Evolutionary conservation across 2,888 invertebrate genomes (phyloP), one percentile per base, ranked within the genome.

Genomic region (Tholera decimalis): DNA sequence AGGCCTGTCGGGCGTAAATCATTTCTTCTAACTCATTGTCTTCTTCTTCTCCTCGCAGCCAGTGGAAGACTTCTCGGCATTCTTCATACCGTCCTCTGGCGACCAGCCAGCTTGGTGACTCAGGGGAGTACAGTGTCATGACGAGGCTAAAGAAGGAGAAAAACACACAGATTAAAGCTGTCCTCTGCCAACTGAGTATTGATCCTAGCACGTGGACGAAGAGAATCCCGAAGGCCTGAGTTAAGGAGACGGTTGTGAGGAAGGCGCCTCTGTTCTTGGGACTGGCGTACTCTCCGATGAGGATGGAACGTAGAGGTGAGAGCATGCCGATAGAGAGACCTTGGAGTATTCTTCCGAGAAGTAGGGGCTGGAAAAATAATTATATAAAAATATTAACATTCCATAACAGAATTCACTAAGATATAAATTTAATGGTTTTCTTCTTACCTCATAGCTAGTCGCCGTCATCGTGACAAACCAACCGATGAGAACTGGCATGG

Each of bases 31-130:
- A 68, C 66, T 92, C 92, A 1, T 95, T 92, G 24, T 89, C 86
- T 60, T 89, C 88, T 0, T 91, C 90, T 11, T 90, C 88, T n/a
- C 96, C 96, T 73, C 97, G 88, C 46, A 96, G 91, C 92, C 95
- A 96, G 46, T 92, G 90, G 47, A 96, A 96, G 0, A 96, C 92
- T 24, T 90, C 82, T 56, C 95, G 92, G 0, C 97, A 97, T 53
- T 96, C 93, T 0, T 92, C 91, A 1, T 92, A 87, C 8, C 90
- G 90, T 9, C 94, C 95, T 72, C 94, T 96, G 3, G 95, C 89
- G 0, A 96, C 92, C 28, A 97, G 85, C 96, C 96, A 97, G 57
- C 93, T 92, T 0, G 97, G 97, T 4, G 97, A 96, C 88, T 97
- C 97, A 0, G 96, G 97, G 0, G 90, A 87, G 66, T 85, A 89